phyloP scores from a whole-genome alignment of 2,888 invertebrate species.

The Choristoneura rosaceana region DNA sequence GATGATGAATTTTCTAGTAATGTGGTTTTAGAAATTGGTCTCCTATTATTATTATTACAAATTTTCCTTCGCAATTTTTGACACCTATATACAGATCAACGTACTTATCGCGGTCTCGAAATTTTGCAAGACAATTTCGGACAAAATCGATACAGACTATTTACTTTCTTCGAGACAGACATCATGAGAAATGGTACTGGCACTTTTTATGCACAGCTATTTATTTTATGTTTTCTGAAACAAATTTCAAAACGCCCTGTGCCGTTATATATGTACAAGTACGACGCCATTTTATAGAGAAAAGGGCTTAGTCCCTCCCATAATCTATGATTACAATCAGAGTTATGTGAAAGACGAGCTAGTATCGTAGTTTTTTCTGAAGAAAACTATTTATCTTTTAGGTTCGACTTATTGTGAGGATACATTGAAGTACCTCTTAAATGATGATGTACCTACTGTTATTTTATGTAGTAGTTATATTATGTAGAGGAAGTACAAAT shows the following conservation, averaged over 20 bases:
- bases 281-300: conserved; percentile 8
- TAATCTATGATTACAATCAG: conserved; percentile 32
- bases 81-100: background rate
- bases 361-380: conserved; percentile 20
- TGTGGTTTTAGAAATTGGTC: too few relatives aligned
- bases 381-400: conserved; percentile 46
- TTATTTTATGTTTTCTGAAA: conserved; percentile 35
- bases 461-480: too few relatives aligned
- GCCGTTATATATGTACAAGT: background rate
- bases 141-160: conserved; percentile 32
- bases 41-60: background rate
- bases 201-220: conserved; percentile 36
- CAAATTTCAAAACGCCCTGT: conserved; percentile 21
- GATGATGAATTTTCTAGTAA: too few relatives aligned
- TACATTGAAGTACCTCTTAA: background rate
- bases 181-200: conserved; percentile 32
- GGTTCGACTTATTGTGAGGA: background rate
- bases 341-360: conserved; percentile 12
- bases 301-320: conserved; percentile 21
- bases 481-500: too few relatives aligned
- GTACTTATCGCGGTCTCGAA: background rate
- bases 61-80: background rate
- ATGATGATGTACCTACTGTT: background rate
- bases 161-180: conserved; percentile 28
- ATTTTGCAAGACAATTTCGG: conserved; percentile 19